Evolutionary conservation across 2,888 invertebrate genomes (phyloP), one percentile per base, ranked within the genome.

Genomic region (Scaptomyza flava): DNA sequence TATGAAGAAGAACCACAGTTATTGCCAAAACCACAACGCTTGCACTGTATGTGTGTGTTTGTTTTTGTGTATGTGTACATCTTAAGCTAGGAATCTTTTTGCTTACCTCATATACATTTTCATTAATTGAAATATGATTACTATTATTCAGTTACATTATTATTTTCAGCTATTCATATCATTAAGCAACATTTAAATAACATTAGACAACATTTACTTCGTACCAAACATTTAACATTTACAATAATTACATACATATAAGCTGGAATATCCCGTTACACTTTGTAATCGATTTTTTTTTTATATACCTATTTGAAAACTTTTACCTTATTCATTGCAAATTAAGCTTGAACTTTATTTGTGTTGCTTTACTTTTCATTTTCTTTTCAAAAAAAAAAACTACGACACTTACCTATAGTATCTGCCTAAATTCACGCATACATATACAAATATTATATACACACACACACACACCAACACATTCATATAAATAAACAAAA

Each of bases 401-500:
- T 23, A 2, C n/a, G 8, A 7, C n/a, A 38, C 36, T 14, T 38
- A 12, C 34, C 1, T 34, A 7, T 2, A 11, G 34, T 5, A 34
- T 34, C 11, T 12, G 12, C 5, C 17, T 17, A 17, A 17, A 17
- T 17, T 17, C 17, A 17, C 1, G 17, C 17, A 17, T 17, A 17
- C 17, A 17, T 17, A 38, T 14, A 38, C 38, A 38, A 45, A 50
- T 30, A 43, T 46, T 30, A 46, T 6, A 43, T 8, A 50, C n/a
- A 65, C 20, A 64, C 17, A 64, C 43, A 61, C 20, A 62, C 30
- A 38, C 30, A 34, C 23, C 41, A 20, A 64, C 20, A 14, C 9
- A 50, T 7, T 61, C 9, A 47, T 17, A 6, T 27, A 27, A 27
- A 27, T 27, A 27, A 27, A 27, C 4, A 1, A 17, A 17, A 17